Evolutionary conservation across 2,797 vertebrate genomes (phyloP).

Genomic region (Eulemur coronatus): DNA sequence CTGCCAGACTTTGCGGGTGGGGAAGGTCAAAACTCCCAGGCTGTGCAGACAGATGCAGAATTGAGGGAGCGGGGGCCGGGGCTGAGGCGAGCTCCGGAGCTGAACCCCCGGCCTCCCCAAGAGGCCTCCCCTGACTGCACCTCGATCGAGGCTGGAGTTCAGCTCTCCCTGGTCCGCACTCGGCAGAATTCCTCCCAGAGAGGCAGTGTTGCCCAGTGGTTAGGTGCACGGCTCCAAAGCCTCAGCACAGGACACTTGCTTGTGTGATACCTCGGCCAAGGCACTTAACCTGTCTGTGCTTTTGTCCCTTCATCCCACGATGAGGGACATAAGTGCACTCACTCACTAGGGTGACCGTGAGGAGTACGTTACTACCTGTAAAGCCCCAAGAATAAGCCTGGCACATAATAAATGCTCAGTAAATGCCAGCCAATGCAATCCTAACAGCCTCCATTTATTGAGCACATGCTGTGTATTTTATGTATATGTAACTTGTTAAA

Average conservation of each 20-base stretch:
- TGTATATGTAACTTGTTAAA: neutral
- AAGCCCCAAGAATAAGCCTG: neutral
- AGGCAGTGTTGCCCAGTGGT: fast-evolving
- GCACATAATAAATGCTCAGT: neutral
- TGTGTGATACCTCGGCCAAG: neutral
- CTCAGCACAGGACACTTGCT: neutral
- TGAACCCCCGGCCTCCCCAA: fast-evolving
- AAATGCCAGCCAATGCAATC: neutral
- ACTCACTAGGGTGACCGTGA: neutral
- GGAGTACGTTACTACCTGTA: neutral
- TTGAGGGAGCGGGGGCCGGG: neutral
- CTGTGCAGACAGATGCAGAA: neutral
- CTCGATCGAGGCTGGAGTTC: fast-evolving
- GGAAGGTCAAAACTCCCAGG: neutral
- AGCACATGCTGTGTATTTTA: neutral
- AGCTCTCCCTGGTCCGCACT: neutral
- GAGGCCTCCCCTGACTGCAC: neutral
- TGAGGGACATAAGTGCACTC: neutral
- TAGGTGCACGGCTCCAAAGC: fast-evolving
- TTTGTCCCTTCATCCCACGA: neutral
- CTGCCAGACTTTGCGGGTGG: constrained; percentile 33
- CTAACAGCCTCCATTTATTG: neutral
- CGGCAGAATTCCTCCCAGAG: fast-evolving
- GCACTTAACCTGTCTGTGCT: neutral
- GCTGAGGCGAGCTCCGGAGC: neutral